Evolutionary conservation across 1,140 invertebrate genomes (phyloP).

Genomic region (Maniola jurtina): DNA sequence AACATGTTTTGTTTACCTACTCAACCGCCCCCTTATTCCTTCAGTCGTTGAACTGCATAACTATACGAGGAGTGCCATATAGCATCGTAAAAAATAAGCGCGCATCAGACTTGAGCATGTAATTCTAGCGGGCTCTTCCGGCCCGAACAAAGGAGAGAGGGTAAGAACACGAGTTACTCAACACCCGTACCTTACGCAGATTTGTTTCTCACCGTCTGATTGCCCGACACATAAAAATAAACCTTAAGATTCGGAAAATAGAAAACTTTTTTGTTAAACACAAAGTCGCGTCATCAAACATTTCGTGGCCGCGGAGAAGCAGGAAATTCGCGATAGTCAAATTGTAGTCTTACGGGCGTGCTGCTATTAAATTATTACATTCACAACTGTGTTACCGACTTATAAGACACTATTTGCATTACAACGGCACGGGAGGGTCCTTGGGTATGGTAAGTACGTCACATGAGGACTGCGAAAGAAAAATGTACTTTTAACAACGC

Average conservation of each 20-base stretch:
- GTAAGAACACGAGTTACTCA: constrained; percentile 78
- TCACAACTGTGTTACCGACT: constrained; percentile 67
- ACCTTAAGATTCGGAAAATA: constrained; percentile 44
- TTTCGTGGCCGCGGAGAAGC: constrained; percentile 57
- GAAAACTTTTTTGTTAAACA: constrained; percentile 43
- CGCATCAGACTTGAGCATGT: constrained; percentile 78
- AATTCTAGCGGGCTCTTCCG: constrained; percentile 78
- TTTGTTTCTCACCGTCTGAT: constrained; percentile 72
- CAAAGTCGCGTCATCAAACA: constrained; percentile 45
- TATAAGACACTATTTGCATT: constrained; percentile 72
- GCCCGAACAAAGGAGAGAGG: constrained; percentile 77
- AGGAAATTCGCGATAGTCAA: constrained; percentile 78
- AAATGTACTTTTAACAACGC: constrained; percentile 78
- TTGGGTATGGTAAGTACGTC: constrained; percentile 63
- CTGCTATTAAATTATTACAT: constrained; percentile 75
- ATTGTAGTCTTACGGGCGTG: constrained; percentile 76
- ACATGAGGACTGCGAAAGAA: constrained; percentile 74
- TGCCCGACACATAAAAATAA: constrained; percentile 47
- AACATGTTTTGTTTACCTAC: constrained; percentile 73
- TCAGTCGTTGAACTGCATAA: constrained; percentile 75
- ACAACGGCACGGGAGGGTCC: constrained; percentile 61
- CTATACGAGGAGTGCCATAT: constrained; percentile 74
- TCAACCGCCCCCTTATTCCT: constrained; percentile 68
- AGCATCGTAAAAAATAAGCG: constrained; percentile 77
- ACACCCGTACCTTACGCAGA: constrained; percentile 77